Evolutionary conservation across 2,113 vertebrate genomes (phyloP).

Genomic region (Lagopus muta): DNA sequence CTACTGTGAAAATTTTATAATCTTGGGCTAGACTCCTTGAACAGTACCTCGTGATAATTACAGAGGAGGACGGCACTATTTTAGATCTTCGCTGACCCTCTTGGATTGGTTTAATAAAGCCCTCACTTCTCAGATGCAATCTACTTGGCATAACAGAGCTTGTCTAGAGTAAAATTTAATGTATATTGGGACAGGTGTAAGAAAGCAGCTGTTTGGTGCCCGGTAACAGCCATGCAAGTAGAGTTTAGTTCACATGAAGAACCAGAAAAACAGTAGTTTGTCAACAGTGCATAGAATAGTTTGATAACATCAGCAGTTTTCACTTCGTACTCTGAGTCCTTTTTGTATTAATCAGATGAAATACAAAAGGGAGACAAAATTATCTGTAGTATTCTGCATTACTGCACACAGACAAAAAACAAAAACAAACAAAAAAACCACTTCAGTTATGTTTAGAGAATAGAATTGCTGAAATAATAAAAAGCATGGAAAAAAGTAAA

Average conservation of each 20-base stretch:
- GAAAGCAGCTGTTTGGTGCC: constrained; percentile 6
- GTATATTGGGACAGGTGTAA: constrained; percentile 16
- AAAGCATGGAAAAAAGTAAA: not conserved
- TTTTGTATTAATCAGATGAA: not conserved
- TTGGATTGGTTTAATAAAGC: not conserved
- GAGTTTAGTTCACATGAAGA: not conserved
- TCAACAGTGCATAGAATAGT: not conserved
- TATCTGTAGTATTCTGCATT: not conserved
- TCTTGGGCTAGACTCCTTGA: not conserved
- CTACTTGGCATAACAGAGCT: not conserved
- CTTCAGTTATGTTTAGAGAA: not conserved
- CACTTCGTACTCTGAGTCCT: not conserved
- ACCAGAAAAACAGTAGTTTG: not conserved
- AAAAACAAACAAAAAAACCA: no score
- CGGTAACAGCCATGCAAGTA: not conserved
- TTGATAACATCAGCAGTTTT: not conserved
- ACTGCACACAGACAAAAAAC: not conserved
- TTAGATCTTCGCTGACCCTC: not conserved
- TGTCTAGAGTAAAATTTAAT: not conserved
- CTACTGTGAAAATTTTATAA: not conserved
- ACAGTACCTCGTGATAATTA: not conserved
- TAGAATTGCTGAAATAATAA: not conserved
- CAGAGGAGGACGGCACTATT: not conserved
- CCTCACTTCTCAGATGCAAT: not conserved
- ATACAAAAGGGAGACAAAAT: not conserved